A percentile compares a stretch with the other conserved stretches of the same genome.
Conservation (phyloP, 2,888 invertebrate species). For the Metallyticus violacea region DNA sequence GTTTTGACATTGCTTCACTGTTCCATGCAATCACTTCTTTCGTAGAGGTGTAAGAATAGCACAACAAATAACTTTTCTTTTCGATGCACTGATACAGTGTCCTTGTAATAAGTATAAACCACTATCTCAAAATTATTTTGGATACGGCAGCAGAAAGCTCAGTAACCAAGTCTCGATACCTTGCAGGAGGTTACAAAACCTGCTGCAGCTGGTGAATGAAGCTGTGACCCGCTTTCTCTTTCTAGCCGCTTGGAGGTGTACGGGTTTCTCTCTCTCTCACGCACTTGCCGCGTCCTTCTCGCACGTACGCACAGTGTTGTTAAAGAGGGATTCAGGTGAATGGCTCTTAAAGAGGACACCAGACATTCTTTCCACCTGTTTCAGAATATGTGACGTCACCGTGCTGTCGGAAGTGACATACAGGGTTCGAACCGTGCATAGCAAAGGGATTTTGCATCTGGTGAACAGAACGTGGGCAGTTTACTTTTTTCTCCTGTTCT, state of each 20-base stretch:
- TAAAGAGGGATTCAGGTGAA: neutral
- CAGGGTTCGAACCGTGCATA: neutral
- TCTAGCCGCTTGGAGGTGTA: neutral
- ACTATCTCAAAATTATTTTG: too few species aligned
- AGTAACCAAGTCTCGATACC: too few species aligned
- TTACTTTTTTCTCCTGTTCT: too few species aligned
- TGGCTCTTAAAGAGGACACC: constrained; percentile 12
- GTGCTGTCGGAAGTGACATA: neutral
- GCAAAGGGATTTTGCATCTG: too few species aligned
- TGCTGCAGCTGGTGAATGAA: neutral
- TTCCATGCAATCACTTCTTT: too few species aligned
- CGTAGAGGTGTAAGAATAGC: too few species aligned
- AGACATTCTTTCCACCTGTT: constrained; percentile 13
- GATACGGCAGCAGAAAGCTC: too few species aligned
- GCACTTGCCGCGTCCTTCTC: neutral
- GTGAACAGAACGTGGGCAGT: too few species aligned
- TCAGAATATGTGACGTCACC: constrained; percentile 1
- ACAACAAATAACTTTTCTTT: too few species aligned
- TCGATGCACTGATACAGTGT: too few species aligned
- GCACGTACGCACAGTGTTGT: neutral
- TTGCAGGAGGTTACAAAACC: neutral
- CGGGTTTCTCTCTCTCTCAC: neutral
- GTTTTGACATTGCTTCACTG: too few species aligned
- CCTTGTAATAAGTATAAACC: too few species aligned
- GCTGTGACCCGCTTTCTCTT: constrained; percentile 7